These are phyloP conservation scores for Lethrus apterus DNA, from an alignment of 1,140 invertebrate genomes.

Conservation along the genomic window DNA sequence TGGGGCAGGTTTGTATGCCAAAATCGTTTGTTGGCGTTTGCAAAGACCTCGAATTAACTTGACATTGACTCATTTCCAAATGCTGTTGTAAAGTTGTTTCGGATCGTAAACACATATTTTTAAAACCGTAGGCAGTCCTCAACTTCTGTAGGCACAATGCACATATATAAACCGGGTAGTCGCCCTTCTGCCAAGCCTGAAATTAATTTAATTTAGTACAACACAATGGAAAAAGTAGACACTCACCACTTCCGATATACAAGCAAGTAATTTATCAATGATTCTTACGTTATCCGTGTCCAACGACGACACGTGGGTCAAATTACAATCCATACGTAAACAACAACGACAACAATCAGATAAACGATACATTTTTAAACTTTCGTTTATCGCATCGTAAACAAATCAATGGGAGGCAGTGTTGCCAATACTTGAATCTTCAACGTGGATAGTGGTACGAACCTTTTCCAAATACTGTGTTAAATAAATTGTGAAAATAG, in stretches of 20 bases:
- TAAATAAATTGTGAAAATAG: no score
- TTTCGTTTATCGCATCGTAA: no score
- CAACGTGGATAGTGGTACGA: no score
- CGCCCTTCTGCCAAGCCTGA: constrained; percentile 20
- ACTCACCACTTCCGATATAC: constrained; percentile 20
- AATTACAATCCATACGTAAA: constrained; percentile 18
- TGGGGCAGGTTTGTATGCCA: no score
- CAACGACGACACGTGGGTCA: constrained; percentile 13
- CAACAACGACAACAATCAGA: constrained; percentile 22
- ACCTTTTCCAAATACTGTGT: no score
- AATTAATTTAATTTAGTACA: constrained; percentile 1
- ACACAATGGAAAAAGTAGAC: neutral
- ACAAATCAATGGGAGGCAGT: no score
- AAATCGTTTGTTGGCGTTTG: no score
- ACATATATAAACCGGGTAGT: constrained; percentile 16
- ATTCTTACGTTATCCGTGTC: constrained; percentile 22
- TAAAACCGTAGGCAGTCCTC: constrained; percentile 20
- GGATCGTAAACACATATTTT: constrained; percentile 19
- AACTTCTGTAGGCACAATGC: constrained; percentile 20
- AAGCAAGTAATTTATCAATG: constrained; percentile 20
- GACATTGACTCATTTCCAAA: constrained; percentile 11
- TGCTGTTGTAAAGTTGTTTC: constrained; percentile 19
- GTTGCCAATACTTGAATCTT: no score
- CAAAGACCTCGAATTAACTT: no score
- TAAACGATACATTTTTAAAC: constrained; percentile 17